Evolutionary conservation across 2,113 vertebrate species (phyloP).

Genomic region (Electrona antarctica): DNA sequence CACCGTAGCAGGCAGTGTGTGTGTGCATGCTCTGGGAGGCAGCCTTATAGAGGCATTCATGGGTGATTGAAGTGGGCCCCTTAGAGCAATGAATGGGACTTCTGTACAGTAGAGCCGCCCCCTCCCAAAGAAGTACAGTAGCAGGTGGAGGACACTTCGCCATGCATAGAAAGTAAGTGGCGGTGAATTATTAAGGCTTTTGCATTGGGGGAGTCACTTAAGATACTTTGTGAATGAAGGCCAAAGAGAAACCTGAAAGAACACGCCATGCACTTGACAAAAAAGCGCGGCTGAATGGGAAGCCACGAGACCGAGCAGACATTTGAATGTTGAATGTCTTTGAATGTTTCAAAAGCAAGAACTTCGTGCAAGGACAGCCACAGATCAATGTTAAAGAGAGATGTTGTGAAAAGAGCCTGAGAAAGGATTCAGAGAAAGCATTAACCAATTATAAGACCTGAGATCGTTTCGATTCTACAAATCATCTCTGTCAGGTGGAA

Average conservation of each 20-base stretch:
- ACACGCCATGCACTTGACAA: conserved; percentile 27
- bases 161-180: conserved; percentile 36
- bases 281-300: conserved; percentile 17
- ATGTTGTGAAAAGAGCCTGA: conserved; percentile 48
- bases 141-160: conserved; percentile 37
- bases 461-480: too few relatives aligned
- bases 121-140: conserved; percentile 33
- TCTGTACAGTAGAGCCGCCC: conserved; percentile 26
- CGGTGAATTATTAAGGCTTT: conserved; percentile 63
- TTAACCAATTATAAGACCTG: too few relatives aligned
- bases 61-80: conserved; percentile 38
- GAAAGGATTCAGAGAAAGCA: neutral
- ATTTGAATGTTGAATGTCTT: conserved; percentile 42
- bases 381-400: conserved; percentile 60
- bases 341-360: conserved; percentile 61
- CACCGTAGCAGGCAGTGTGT: conserved; percentile 22
- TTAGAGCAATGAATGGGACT: conserved; percentile 32
- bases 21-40: conserved; percentile 37
- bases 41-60: conserved; percentile 44
- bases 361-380: conserved; percentile 48
- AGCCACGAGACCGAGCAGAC: neutral
- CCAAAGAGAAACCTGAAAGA: conserved; percentile 26
- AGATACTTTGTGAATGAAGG: conserved; percentile 61
- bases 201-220: neutral
- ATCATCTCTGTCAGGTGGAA: too few relatives aligned